Evolutionary conservation across 2,888 invertebrate species (phyloP).

Genomic region (Drepana falcataria): DNA sequence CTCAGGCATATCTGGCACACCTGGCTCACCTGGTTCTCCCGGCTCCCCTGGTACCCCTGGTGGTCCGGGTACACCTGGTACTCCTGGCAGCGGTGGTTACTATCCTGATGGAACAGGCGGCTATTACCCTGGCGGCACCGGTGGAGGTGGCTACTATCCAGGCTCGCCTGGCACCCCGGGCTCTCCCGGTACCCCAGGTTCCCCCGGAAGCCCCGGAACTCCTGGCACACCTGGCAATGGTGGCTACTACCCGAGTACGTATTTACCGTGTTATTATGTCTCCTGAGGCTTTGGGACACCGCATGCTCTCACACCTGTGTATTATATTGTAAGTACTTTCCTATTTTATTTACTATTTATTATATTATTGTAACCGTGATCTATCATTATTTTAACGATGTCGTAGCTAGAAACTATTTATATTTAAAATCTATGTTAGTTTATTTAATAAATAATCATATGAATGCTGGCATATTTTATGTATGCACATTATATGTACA

Average conservation of each 20-base stretch:
- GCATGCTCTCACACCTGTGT: neutral
- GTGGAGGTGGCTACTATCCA: slow-evolving; percentile 1
- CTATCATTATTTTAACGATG: too few species aligned
- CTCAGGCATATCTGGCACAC: neutral
- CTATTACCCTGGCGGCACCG: neutral
- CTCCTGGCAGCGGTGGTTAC: slow-evolving; percentile 7
- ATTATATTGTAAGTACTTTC: neutral
- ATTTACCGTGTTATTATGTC: neutral
- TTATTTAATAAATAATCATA: too few species aligned
- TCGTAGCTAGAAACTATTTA: too few species aligned
- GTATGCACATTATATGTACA: too few species aligned
- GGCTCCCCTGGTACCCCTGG: slow-evolving; percentile 15
- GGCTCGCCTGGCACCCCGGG: slow-evolving; percentile 11
- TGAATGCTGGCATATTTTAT: too few species aligned
- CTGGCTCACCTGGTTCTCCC: slow-evolving; percentile 8
- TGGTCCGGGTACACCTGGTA: slow-evolving; percentile 15
- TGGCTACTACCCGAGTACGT: neutral
- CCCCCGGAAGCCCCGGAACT: neutral
- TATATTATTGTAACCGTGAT: too few species aligned
- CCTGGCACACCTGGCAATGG: neutral
- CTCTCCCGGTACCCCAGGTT: slow-evolving; percentile 20
- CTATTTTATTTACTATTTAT: neutral
- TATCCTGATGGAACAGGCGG: neutral
- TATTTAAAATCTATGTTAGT: too few species aligned
- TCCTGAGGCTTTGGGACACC: neutral